Evolutionary conservation across 2,797 vertebrate genomes (phyloP).

Genomic region (Monodelphis domestica): DNA sequence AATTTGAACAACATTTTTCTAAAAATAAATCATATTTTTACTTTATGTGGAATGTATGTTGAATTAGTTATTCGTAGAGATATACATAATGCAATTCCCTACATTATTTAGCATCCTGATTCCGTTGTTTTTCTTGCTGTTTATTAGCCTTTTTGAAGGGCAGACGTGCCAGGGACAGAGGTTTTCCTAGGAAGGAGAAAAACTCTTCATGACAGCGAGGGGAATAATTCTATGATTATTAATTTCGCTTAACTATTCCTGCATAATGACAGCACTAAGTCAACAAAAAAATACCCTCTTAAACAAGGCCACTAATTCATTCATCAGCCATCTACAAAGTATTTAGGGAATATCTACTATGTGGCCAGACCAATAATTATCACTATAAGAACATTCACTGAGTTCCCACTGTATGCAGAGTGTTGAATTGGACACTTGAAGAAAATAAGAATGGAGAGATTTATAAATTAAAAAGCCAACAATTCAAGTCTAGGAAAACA

Average conservation of each 20-base stretch:
- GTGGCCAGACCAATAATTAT: not conserved
- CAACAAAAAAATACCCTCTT: not conserved
- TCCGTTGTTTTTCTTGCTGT: not conserved
- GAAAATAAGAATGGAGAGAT: not conserved
- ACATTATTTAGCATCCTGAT: not conserved
- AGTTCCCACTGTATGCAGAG: not conserved
- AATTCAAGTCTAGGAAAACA: not conserved
- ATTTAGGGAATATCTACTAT: slow-evolving; percentile 5
- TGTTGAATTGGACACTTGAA: not conserved
- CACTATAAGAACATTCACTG: not conserved
- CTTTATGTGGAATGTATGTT: not conserved
- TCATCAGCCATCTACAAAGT: not conserved
- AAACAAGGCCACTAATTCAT: not conserved
- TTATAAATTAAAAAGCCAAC: not conserved
- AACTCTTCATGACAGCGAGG: not conserved
- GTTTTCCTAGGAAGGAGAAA: not conserved
- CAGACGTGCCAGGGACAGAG: not conserved
- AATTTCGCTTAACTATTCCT: not conserved
- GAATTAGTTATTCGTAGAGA: not conserved
- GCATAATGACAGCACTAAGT: not conserved
- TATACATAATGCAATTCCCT: slow-evolving; percentile 3
- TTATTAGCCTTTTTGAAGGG: slow-evolving; percentile 1
- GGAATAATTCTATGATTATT: not conserved
- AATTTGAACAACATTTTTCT: not conserved
- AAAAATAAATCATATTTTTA: slow-evolving; percentile 6